Evolutionary conservation across 2,113 vertebrate species (phyloP), one percentile per base, ranked within the genome.

Genomic region (Pachypanchax playfairii): DNA sequence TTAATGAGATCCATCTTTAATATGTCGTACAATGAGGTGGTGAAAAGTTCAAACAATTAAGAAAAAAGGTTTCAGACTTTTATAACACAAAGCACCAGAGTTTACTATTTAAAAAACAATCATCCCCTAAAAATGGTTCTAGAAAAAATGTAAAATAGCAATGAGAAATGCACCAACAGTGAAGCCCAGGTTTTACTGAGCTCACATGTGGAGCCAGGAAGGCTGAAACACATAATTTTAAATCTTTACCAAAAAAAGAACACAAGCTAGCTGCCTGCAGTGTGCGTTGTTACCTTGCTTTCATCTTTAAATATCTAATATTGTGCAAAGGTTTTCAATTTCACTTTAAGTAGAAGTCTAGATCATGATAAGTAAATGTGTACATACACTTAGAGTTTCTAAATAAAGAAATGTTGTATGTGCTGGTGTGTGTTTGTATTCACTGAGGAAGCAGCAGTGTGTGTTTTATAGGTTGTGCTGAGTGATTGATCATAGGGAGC

Each of bases 401-500:
- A 51, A 65, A 62, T 46, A 59, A 53, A 58, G 59, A 42, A 51
- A 25, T 51, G n/a, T 31, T 59, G 46, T 25, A 9, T 51, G 42
- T 60, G 24, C 55, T 42, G 29, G 38, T 48, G 48, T 28, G 48
- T 62, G 15, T n/a, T n/a, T 70, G 39, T 70, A 60, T 31, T 60
- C 67, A 56, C 48, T 39, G 59, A 59, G 67, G 57, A 67, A 67
- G 46, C 57, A 59, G 73, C 61, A 59, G 65, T 64, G 70, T 77
- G 70, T 83, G 73, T 80, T 74, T 71, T 66, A 73, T 77, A 75
- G 82, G 81, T 75, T 79, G 60, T 72, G 72, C 73, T 67, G 75
- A 79, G 77, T 88, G 85, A 89, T 83, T 88, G 86, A 89, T 89
- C 80, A 82, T 75, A 82, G 74, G 70, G 79, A 87, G 79, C 85